Base-by-base conservation (phyloP, 2,113 vertebrate genomes). In the Lycocorax pyrrhopterus region DNA sequence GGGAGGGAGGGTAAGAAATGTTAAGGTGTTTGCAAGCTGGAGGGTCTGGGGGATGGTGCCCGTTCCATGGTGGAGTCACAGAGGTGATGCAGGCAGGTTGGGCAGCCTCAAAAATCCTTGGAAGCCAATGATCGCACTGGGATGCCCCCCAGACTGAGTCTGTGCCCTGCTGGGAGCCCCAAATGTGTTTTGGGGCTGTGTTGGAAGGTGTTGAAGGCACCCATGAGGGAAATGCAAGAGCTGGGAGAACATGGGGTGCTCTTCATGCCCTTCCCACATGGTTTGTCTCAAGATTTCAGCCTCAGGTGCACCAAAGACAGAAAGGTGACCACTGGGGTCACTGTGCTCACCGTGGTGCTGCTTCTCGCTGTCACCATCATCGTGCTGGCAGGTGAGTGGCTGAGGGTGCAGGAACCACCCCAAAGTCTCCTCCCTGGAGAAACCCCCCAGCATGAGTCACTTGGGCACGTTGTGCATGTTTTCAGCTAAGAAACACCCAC, bases 221-320 rank as follows among this genome's bases (percentile, higher is more conserved):
- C n/a, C 8, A 1, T 1, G 9, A 41, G 29, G 80, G 55, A 32
- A 29, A 29, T 11, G 5, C 33, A 11, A 39, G 46, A 32, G 53
- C 41, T 49, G n/a, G 58, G 33, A 73, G 37, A 49, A 49, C 2
- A 1, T 7, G 17, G 60, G 33, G 35, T 29, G 39, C 18, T 86
- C 37, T 46, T 51, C 1, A 33, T 4, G n/a, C 37, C 64, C 27
- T 21, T n/a, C 16, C 53, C 44, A 6, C 0, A 0, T 0, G 1
- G 2, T 83, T 53, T 51, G 15, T 71, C 23, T 46, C 16, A 72
- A 95, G 91, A 18, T 64, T 72, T 78, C 10, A 20, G 44, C 64
- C 75, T 59, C 55, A 74, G 46, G 29, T 95, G 88, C 84, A 63
- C 66, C 25, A 93, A 78, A 18, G 88, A 78, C 4, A 82, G 90